Conservation (phyloP, 92 coral and sea anemone species). For the Meandrina meandrites region DNA sequence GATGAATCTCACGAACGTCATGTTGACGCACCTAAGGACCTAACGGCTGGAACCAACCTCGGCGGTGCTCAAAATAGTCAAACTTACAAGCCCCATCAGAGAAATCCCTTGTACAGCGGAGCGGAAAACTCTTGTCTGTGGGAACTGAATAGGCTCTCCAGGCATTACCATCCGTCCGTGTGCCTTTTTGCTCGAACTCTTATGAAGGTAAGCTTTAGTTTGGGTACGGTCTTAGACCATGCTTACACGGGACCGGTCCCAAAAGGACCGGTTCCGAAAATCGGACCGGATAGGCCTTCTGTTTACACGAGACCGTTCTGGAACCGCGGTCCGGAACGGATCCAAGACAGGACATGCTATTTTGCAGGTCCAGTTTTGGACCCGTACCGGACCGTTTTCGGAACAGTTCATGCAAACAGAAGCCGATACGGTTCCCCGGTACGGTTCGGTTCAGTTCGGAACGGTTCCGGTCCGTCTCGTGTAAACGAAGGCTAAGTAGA, state of each 20-base stretch:
- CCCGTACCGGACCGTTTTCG: too few relatives aligned
- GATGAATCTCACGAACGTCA: background rate
- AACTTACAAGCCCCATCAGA: constrained; percentile 62
- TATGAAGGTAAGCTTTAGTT: constrained; percentile 55
- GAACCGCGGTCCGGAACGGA: too few relatives aligned
- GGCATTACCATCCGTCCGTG: constrained; percentile 96
- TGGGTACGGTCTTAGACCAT: background rate
- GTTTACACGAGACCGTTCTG: too few relatives aligned
- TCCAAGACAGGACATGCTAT: too few relatives aligned
- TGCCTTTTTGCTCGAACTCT: constrained; percentile 75
- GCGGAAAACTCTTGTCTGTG: constrained; percentile 90
- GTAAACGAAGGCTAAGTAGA: too few relatives aligned
- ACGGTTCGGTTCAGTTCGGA: too few relatives aligned
- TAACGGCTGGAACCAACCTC: background rate
- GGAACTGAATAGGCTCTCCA: constrained; percentile 78
- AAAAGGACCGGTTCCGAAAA: too few relatives aligned
- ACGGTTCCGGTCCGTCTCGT: too few relatives aligned
- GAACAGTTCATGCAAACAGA: too few relatives aligned
- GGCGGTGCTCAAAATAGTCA: constrained; percentile 12
- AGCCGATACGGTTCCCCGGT: too few relatives aligned
- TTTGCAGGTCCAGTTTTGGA: too few relatives aligned
- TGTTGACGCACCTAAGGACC: constrained; percentile 23
- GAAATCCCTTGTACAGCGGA: constrained; percentile 89
- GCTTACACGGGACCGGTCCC: background rate
- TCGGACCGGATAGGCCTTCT: too few relatives aligned